Conservation (phyloP, 2,888 invertebrate genomes). For the Oligia latruncula region DNA sequence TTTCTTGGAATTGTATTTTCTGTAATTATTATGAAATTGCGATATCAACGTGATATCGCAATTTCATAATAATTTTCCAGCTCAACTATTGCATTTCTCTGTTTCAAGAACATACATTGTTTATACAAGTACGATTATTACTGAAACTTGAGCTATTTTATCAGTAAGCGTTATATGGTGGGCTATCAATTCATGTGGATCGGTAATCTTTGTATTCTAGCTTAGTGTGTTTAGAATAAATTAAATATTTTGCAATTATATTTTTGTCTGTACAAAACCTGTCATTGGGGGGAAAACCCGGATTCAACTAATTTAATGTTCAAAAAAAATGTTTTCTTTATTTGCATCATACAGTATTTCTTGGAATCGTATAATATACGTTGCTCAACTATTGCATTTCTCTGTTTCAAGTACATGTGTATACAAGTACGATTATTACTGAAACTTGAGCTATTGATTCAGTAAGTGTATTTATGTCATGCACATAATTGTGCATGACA, state of each 20-base stretch:
- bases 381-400: slow-evolving; percentile 1
- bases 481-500: background rate
- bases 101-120: background rate
- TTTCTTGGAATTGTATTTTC: background rate
- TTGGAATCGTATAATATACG: background rate
- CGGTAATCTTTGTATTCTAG: too few relatives aligned
- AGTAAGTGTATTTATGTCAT: background rate
- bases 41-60: background rate
- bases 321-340: too few relatives aligned
- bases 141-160: background rate
- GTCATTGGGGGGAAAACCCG: too few relatives aligned
- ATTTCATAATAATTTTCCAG: too few relatives aligned
- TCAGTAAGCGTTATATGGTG: background rate
- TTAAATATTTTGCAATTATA: too few relatives aligned
- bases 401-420: background rate
- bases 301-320: too few relatives aligned
- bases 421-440: background rate
- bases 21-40: slow-evolving; percentile 7
- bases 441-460: background rate
- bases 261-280: too few relatives aligned
- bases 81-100: background rate
- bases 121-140: background rate
- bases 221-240: too few relatives aligned
- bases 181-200: too few relatives aligned
- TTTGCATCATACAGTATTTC: slow-evolving; percentile 11